Evolutionary conservation across 2,888 invertebrate species (phyloP).

Genomic region (Xanthia togata): DNA sequence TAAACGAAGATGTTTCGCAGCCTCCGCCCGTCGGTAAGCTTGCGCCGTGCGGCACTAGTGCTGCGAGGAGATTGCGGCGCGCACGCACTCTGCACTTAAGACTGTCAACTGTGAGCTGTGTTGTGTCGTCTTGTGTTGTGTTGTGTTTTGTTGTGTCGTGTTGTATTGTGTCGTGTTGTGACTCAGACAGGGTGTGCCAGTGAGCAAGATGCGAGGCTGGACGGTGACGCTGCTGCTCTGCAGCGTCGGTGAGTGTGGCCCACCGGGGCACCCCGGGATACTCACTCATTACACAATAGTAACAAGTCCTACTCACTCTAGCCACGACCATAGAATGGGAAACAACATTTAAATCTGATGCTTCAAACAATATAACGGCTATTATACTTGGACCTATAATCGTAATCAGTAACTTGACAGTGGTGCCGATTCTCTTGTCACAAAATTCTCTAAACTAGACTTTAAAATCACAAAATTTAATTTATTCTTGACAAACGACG

Average conservation of each 20-base stretch:
- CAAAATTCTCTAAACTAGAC: no score
- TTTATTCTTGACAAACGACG: no score
- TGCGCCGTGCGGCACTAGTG: constrained; percentile 23
- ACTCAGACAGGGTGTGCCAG: background rate
- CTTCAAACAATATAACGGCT: background rate
- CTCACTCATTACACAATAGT: background rate
- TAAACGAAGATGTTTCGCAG: constrained; percentile 26
- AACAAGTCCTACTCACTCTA: background rate
- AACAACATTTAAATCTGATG: background rate
- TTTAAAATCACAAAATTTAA: no score
- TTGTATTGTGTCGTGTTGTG: background rate
- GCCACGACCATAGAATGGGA: background rate
- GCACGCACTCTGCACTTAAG: constrained; percentile 27
- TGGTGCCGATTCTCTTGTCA: no score
- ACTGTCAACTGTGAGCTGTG: background rate
- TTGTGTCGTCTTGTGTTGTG: constrained; percentile 13
- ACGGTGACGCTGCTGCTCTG: constrained; percentile 46
- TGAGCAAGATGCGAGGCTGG: constrained; percentile 37
- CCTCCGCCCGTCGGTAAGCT: background rate
- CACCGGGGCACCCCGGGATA: background rate
- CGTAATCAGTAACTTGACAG: background rate
- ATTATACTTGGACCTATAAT: background rate
- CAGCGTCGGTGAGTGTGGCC: constrained; percentile 40
- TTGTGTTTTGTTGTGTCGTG: constrained; percentile 10
- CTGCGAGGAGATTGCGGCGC: constrained; percentile 15